Evolutionary conservation across 2,888 invertebrate species (phyloP), one percentile per base, ranked within the genome.

Genomic region (Agonopterix alstromeriana): DNA sequence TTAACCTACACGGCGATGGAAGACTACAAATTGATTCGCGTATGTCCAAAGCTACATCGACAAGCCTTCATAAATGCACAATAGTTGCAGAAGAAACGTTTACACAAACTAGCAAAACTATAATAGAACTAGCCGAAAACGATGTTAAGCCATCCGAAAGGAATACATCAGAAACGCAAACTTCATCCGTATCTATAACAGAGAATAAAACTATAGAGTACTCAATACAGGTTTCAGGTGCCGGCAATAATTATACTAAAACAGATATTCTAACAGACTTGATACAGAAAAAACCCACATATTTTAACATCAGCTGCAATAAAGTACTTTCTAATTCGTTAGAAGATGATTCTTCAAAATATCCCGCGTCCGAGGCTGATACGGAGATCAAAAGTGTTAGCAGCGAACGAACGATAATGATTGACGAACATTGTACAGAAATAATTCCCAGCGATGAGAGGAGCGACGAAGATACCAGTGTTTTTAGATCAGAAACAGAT

Each of bases 91-190:
- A 81, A 59, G 88, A 88, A 63, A 81, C 69, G 12, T 84, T 72
- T 52, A 91, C 91, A 8, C 91, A 91, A 71, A 91, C 91, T 0
- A 91, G 91, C 57, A 90, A 89, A 75, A 91, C 91, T 2, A 87
- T 91, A 43, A 68, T 91, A 40, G 80, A 90, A 58, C 61, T 91
- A 47, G 89, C 86, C 5, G 75, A 82, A 58, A 62, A 61, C 10
- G 83, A 83, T n/a, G 48, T 49, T 10, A 62, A 52, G 52, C 55
- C 53, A 12, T 36, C 52, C 8, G 51, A 69, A 36, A 59, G 55
- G 14, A 73, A 73, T 40, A 69, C 73, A 1, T 60, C 86, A 42
- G 73, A 84, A 52, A 88, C 88, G 0, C 88, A 88, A 65, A 88
- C 88, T 0, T 88, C 87, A 3, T 66, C 71, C 12, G 53, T 82